phyloP scores from a whole-genome alignment of 2,888 invertebrate species.

The Anarsia innoxiella region DNA sequence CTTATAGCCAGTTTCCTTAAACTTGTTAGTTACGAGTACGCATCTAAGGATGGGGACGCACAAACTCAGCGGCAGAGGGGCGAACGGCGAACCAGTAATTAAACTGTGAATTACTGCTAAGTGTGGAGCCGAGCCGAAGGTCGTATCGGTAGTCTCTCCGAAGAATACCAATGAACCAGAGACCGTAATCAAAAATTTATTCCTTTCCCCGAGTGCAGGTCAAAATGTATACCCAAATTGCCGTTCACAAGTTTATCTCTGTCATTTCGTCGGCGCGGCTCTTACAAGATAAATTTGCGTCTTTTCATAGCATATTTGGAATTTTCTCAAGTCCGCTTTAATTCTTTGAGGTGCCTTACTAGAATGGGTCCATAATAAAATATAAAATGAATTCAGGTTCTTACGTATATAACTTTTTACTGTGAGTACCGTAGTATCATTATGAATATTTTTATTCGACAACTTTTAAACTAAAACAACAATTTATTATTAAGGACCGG shows the following conservation, averaged over 20 bases:
- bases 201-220: slow-evolving; percentile 26
- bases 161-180: slow-evolving; percentile 60
- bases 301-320: slow-evolving; percentile 10
- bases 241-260: slow-evolving; percentile 21
- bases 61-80: too few relatives aligned
- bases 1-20: too few relatives aligned
- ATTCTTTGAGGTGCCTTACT: too few relatives aligned
- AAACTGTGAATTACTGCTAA: slow-evolving; percentile 69
- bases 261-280: slow-evolving; percentile 12
- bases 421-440: too few relatives aligned
- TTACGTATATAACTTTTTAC: too few relatives aligned
- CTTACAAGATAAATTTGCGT: slow-evolving; percentile 6
- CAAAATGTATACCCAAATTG: slow-evolving; percentile 26
- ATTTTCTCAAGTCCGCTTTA: slow-evolving; percentile 7
- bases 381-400: too few relatives aligned
- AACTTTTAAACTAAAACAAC: too few relatives aligned
- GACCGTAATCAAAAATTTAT: slow-evolving; percentile 56
- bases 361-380: background rate
- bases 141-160: slow-evolving; percentile 47
- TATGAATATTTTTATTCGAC: too few relatives aligned
- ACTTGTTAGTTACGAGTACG: slow-evolving; percentile 6
- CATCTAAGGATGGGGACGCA: too few relatives aligned
- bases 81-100: slow-evolving; percentile 53
- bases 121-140: slow-evolving; percentile 57
- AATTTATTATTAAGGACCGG: too few relatives aligned